These are phyloP conservation scores for Laticauda laticaudata DNA, from an alignment of 2,113 vertebrate species.

Conservation along the genomic window DNA sequence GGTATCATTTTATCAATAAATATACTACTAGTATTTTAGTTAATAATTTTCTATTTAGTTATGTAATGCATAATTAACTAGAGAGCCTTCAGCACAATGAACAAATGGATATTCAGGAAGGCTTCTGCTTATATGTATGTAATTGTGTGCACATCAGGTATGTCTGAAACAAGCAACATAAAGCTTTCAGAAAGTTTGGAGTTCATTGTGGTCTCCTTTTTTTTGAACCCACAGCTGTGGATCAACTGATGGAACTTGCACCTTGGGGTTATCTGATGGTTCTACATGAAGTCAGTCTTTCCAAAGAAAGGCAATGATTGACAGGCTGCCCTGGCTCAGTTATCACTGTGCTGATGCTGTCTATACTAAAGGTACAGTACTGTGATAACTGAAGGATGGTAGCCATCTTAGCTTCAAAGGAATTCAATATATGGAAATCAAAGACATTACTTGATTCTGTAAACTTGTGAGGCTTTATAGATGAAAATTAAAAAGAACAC, in stretches of 20 bases:
- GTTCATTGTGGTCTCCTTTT: rapidly evolving
- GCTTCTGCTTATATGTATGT: neutral
- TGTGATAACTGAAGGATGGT: constrained; percentile 99
- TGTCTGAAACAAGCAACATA: neutral
- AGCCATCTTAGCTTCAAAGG: constrained; percentile 89
- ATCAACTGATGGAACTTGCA: neutral
- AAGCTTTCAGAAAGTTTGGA: neutral
- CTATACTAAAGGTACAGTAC: constrained; percentile 99
- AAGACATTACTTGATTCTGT: rapidly evolving
- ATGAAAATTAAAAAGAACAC: rapidly evolving
- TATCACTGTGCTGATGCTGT: constrained; percentile 99
- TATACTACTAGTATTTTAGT: neutral
- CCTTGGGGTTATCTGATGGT: neutral
- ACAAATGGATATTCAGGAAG: neutral
- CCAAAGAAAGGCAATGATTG: constrained; percentile 64
- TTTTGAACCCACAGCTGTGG: rapidly evolving
- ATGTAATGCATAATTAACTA: neutral
- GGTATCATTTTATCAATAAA: neutral
- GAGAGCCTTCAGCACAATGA: neutral
- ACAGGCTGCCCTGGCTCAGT: constrained; percentile 99
- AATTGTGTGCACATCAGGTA: neutral
- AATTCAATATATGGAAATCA: neutral
- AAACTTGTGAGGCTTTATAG: neutral
- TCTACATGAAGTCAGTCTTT: neutral
- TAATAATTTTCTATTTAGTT: neutral